These are phyloP conservation scores for Macropus fuliginosus DNA, from an alignment of 2,797 vertebrate genomes.

Conservation along the genomic window DNA sequence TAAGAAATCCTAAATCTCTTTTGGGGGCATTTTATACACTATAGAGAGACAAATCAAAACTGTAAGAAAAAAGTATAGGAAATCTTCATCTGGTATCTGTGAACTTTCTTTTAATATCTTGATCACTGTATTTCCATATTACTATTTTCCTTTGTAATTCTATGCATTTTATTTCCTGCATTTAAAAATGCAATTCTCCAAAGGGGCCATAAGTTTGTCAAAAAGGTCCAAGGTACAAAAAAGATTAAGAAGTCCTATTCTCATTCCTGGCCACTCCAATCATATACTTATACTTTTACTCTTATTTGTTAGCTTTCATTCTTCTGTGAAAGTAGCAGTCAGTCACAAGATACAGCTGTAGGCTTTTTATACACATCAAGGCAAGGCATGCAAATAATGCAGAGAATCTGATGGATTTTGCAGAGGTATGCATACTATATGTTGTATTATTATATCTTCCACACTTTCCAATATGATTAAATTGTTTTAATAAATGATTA, in stretches of 20 bases:
- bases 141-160: background rate
- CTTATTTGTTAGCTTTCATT: conserved; percentile 23
- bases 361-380: background rate
- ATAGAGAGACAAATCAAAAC: background rate
- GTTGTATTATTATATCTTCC: background rate
- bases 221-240: background rate
- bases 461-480: background rate
- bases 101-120: background rate
- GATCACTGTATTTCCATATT: background rate
- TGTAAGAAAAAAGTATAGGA: background rate
- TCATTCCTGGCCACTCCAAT: background rate
- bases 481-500: background rate
- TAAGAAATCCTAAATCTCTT: background rate
- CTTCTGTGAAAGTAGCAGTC: background rate
- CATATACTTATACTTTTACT: background rate
- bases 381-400: background rate
- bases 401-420: background rate
- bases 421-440: background rate
- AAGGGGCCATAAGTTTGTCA: background rate
- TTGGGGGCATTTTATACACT: background rate
- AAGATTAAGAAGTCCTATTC: background rate
- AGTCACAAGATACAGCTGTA: background rate
- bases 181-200: background rate
- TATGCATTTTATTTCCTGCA: background rate
- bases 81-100: background rate